These are phyloP conservation scores for Typhlichthys subterraneus DNA, from an alignment of 2,797 vertebrate species.

Conservation along the genomic window DNA sequence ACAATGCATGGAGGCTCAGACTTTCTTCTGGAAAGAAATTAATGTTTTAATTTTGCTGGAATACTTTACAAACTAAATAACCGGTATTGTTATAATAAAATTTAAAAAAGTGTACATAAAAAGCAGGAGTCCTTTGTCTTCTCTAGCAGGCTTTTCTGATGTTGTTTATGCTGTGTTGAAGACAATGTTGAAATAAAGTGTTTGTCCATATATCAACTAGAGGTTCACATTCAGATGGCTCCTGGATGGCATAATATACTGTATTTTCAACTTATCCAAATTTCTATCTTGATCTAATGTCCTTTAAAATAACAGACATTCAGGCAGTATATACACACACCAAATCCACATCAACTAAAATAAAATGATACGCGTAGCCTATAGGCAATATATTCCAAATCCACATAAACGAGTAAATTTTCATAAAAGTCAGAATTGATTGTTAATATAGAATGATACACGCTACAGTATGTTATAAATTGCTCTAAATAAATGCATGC, in stretches of 20 bases:
- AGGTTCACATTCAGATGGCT: background rate
- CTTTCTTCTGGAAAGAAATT: conserved; percentile 83
- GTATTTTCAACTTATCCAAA: background rate
- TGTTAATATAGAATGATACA: too few species aligned
- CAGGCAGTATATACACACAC: too few species aligned
- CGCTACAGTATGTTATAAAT: too few species aligned
- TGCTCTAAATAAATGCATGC: too few species aligned
- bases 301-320: too few species aligned
- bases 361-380: too few species aligned
- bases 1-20: conserved; percentile 80
- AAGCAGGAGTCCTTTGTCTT: conserved; percentile 23
- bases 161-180: background rate
- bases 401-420: too few species aligned
- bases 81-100: conserved; percentile 98
- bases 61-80: conserved; percentile 95
- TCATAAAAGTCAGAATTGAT: too few species aligned
- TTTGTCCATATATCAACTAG: conserved; percentile 10
- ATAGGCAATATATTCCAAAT: too few species aligned
- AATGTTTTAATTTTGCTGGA: conserved; percentile 93
- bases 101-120: conserved; percentile 81
- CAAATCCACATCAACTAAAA: too few species aligned
- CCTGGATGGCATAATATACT: too few species aligned
- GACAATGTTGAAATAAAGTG: background rate
- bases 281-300: background rate
- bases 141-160: background rate